Percentiles rank a stretch among this genome's conserved stretches.
Evolutionary conservation across 2,888 invertebrate genomes (phyloP).

Genomic region (Thysanoteuthis rhombus): DNA sequence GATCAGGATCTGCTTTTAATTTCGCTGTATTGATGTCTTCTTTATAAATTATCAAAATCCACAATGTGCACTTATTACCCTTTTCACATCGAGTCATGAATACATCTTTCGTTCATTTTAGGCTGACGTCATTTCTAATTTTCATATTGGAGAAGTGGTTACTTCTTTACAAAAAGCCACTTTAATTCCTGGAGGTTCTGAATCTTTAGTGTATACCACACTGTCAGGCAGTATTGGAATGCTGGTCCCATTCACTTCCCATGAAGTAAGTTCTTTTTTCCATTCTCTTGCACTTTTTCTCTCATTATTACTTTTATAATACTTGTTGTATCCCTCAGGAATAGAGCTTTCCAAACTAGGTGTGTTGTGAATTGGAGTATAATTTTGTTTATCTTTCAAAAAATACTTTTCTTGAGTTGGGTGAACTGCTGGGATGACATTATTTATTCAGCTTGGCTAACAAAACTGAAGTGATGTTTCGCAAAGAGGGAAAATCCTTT

Average conservation of each 20-base stretch:
- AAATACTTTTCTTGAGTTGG: no score
- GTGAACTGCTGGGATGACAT: no score
- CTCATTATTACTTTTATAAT: background rate
- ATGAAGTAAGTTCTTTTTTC: conserved; percentile 57
- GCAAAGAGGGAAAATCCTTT: no score
- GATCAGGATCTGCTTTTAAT: background rate
- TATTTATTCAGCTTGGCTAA: no score
- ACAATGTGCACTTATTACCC: no score
- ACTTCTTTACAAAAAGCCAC: conserved; percentile 96
- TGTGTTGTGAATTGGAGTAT: no score
- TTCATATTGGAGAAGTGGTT: conserved; percentile 95
- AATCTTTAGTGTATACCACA: conserved; percentile 95
- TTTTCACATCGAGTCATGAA: background rate
- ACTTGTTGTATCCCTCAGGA: background rate
- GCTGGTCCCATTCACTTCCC: conserved; percentile 68
- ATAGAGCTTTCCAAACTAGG: no score
- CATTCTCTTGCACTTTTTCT: background rate
- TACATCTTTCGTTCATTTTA: conserved; percentile 47
- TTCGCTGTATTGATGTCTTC: background rate
- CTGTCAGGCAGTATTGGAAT: conserved; percentile 76
- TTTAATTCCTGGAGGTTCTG: conserved; percentile 95
- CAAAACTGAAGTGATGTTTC: no score
- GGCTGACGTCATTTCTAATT: conserved; percentile 85
- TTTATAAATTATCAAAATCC: background rate
- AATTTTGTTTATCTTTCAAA: no score